Evolutionary conservation across 2,113 vertebrate species (phyloP), one percentile per base, ranked within the genome.

Genomic region (Tragelaphus imberbis): DNA sequence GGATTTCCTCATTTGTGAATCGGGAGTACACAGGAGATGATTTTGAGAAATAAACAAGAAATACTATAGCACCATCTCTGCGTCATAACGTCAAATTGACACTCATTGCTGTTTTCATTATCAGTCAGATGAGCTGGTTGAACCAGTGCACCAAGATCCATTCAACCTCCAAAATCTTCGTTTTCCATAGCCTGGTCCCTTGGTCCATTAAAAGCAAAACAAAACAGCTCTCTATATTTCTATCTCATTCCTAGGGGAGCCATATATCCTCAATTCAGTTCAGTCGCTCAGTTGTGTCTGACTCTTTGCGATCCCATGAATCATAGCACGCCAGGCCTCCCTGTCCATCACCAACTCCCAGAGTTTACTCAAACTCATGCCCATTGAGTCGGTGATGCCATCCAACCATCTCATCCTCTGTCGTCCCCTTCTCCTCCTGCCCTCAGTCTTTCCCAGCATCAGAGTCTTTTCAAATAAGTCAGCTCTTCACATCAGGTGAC

Each of bases 241-340:
- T 53, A 7, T 19, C 3, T 7, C 7, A 56, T 82, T 44, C 13
- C 17, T 59, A 79, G 21, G 10, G 16, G 7, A 91, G 0, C 36
- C n/a, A 5, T 88, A 16, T 33, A 16, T 40, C 58, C 23, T 59
- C 10, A 59, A 17, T 55, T 55, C 53, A 59, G 68, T 75, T 75
- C 68, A 75, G 0, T 40, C 0, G 0, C n/a, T 71, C n/a, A 71
- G n/a, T 23, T 2, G 0, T 40, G 19, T 75, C 68, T 3, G 19
- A 23, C 68, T 36, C 30, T 65, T 21, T 71, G 68, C 0, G 1
- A 40, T n/a, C n/a, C 68, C 10, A 12, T 23, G 19, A 19, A 71
- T 10, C 23, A 10, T n/a, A 71, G 68, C 19, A 40, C 2, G 2
- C n/a, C 68, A 40, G 68, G 68, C 10, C 19, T 71, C 68, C n/a